Conservation (phyloP, 2,888 invertebrate species). For the Netelia fuscicornis region DNA sequence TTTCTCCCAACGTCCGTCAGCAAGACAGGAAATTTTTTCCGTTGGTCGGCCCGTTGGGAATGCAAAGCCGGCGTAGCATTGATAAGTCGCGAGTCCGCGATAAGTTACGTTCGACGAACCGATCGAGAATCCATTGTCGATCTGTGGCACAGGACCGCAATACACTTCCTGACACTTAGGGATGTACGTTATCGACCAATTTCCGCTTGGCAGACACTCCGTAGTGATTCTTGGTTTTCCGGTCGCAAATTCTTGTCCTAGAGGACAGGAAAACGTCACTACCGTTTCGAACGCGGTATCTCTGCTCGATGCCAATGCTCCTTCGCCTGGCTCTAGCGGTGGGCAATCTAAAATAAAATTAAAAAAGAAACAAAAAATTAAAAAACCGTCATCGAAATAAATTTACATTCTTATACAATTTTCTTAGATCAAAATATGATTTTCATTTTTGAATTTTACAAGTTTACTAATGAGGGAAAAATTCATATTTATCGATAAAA, state of each 20-base stretch:
- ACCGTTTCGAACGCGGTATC: slow-evolving; percentile 96
- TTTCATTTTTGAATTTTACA: too few species aligned
- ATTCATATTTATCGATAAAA: neutral
- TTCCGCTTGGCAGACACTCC: slow-evolving; percentile 94
- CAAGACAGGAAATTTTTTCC: slow-evolving; percentile 95
- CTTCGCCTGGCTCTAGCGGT: slow-evolving; percentile 92
- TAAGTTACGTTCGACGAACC: slow-evolving; percentile 98
- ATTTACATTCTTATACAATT: too few species aligned
- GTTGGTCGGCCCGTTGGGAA: slow-evolving; percentile 95
- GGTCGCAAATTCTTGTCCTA: slow-evolving; percentile 97
- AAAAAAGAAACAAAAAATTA: slow-evolving; percentile 33
- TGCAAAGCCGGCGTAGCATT: slow-evolving; percentile 98
- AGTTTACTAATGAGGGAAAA: neutral
- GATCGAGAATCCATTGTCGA: slow-evolving; percentile 98
- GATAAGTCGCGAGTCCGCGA: slow-evolving; percentile 96
- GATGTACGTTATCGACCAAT: slow-evolving; percentile 96
- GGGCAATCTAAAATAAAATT: slow-evolving; percentile 90
- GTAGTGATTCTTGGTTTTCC: slow-evolving; percentile 94
- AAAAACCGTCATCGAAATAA: too few species aligned
- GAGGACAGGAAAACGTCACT: slow-evolving; percentile 96
- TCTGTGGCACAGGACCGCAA: slow-evolving; percentile 99
- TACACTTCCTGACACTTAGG: slow-evolving; percentile 98
- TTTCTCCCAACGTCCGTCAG: slow-evolving; percentile 96
- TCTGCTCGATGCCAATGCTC: slow-evolving; percentile 95
- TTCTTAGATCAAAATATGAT: too few species aligned